phyloP scores from a whole-genome alignment of 2,888 invertebrate species.

The Platycheirus rosarum region DNA sequence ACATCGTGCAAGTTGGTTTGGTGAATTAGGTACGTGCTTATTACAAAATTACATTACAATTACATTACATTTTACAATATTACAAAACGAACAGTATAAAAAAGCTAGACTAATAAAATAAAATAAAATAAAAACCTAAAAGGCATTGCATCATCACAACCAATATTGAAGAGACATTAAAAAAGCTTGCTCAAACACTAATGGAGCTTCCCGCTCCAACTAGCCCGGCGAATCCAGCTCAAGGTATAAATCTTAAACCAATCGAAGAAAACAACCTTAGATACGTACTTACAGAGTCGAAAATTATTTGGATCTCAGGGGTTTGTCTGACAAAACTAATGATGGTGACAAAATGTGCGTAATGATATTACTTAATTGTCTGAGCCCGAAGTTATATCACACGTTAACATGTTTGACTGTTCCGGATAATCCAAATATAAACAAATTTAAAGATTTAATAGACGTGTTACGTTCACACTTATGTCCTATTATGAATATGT shows the following conservation, averaged over 20 bases:
- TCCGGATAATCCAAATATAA: slow-evolving; percentile 27
- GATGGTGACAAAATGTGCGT: not conserved
- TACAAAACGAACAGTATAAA: not conserved
- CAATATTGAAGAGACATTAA: not conserved
- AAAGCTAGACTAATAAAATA: not conserved
- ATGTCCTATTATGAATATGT: not conserved
- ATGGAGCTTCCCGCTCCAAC: not conserved
- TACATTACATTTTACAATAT: too few species aligned
- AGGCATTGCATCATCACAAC: not conserved
- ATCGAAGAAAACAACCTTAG: not conserved
- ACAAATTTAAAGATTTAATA: slow-evolving; percentile 11
- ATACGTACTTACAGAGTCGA: slow-evolving; percentile 5
- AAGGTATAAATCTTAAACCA: not conserved
- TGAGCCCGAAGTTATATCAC: slow-evolving; percentile 24
- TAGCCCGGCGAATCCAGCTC: not conserved
- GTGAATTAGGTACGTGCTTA: not conserved
- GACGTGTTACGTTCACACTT: not conserved
- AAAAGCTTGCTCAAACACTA: not conserved
- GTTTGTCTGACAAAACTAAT: not conserved
- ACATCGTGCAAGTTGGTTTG: slow-evolving; percentile 2
- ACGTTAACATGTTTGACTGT: slow-evolving; percentile 16
- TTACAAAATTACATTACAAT: not conserved
- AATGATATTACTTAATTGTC: slow-evolving; percentile 16
- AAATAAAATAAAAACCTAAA: not conserved
- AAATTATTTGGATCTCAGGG: slow-evolving; percentile 4